A percentile compares a stretch with the other conserved stretches of the same genome.
These are phyloP conservation scores for Caenorhabditis sulstoni DNA, from an alignment of 2,888 invertebrate species.

Conservation along the genomic window DNA sequence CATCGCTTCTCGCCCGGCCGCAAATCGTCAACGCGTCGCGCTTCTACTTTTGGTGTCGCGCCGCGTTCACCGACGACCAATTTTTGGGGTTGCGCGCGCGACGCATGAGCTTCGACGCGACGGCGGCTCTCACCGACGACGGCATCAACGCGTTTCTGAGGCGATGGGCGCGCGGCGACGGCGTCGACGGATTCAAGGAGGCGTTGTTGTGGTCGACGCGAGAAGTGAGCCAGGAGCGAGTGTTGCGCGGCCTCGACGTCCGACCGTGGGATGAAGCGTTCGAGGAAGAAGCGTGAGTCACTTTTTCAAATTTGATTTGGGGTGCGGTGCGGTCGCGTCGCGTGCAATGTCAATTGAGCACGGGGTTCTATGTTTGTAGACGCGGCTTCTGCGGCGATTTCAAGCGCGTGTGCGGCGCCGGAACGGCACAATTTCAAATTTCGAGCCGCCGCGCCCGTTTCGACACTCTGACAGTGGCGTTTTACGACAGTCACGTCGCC, in stretches of 20 bases:
- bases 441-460: neutral
- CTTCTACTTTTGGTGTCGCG: neutral
- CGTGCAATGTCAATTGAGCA: too few species aligned
- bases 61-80: neutral
- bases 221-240: neutral
- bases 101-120: neutral
- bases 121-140: neutral
- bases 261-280: constrained; percentile 15
- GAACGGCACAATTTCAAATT: constrained; percentile 5
- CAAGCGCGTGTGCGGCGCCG: neutral
- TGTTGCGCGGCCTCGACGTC: neutral
- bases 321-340: too few species aligned
- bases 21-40: neutral
- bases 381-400: neutral
- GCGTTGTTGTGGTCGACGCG: neutral
- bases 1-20: neutral
- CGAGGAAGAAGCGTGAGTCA: constrained; percentile 13
- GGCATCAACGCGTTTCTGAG: constrained; percentile 15
- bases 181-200: neutral
- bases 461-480: constrained; percentile 8
- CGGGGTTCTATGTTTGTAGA: neutral
- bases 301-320: too few species aligned
- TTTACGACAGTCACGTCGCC: too few species aligned
- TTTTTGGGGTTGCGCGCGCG: neutral
- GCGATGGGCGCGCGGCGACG: neutral